phyloP scores from a whole-genome alignment of 2,888 invertebrate species.

The Ypsolopha scabrella region DNA sequence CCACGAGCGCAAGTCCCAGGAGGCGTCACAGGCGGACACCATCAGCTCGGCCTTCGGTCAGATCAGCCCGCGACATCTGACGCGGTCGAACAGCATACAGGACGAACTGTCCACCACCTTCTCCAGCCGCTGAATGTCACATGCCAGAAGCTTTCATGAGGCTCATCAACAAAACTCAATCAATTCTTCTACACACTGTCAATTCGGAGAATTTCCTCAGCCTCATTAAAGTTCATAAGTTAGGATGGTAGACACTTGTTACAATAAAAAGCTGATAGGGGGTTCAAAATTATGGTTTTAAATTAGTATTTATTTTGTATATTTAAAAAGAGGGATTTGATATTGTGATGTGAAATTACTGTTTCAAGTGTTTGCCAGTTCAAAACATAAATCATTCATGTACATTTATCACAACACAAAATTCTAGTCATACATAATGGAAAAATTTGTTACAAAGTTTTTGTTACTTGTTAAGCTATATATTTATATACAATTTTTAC shows the following conservation, averaged over 20 bases:
- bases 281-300: background rate
- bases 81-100: slow-evolving; percentile 86
- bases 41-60: slow-evolving; percentile 69
- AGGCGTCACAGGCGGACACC: slow-evolving; percentile 68
- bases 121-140: slow-evolving; percentile 12
- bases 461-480: slow-evolving; percentile 50
- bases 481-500: slow-evolving; percentile 56
- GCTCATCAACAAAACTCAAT: background rate
- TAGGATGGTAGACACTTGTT: too few species aligned
- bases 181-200: too few species aligned
- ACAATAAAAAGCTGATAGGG: too few species aligned
- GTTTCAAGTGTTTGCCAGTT: background rate
- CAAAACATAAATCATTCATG: slow-evolving; percentile 10
- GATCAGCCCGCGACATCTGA: slow-evolving; percentile 67
- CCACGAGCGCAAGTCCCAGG: slow-evolving; percentile 75
- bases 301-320: background rate
- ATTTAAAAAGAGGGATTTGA: background rate
- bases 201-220: background rate
- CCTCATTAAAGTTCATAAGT: background rate
- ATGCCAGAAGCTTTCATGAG: background rate
- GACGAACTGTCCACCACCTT: slow-evolving; percentile 78
- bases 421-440: slow-evolving; percentile 44
- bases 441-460: slow-evolving; percentile 32
- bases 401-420: slow-evolving; percentile 22
- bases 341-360: background rate